Evolutionary conservation across 2,797 vertebrate genomes (phyloP).

Genomic region (Tapera naevia): DNA sequence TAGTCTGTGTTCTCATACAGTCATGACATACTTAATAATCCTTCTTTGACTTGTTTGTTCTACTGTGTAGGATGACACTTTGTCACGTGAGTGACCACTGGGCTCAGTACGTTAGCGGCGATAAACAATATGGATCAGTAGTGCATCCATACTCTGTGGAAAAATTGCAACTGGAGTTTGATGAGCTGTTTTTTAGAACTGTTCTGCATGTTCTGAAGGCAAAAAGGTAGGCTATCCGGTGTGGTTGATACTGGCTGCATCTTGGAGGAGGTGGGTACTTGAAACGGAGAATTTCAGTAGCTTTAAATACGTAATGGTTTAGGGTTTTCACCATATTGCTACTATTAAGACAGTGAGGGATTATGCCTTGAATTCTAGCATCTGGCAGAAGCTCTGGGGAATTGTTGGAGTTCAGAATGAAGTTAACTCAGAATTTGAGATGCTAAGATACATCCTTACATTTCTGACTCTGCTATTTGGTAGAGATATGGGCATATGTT

Average conservation of each 20-base stretch:
- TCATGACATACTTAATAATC: neutral
- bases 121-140: conserved; percentile 63
- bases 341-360: neutral
- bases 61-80: conserved; percentile 85
- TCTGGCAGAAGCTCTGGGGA: neutral
- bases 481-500: neutral
- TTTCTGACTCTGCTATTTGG: neutral
- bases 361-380: neutral
- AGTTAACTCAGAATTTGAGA: neutral
- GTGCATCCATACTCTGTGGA: conserved; percentile 84
- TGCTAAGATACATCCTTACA: neutral
- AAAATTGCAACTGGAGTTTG: conserved; percentile 94
- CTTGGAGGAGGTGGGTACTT: neutral
- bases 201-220: conserved; percentile 93
- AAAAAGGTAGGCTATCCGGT: conserved; percentile 83
- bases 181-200: conserved; percentile 92
- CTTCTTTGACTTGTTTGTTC: neutral
- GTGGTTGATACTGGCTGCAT: neutral
- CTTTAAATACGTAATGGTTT: neutral
- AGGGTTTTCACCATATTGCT: neutral
- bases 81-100: conserved; percentile 97
- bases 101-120: conserved; percentile 86
- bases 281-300: neutral
- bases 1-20: neutral
- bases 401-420: neutral